Evolutionary conservation across 2,797 vertebrate genomes (phyloP).

Genomic region (Euthynnus affinis): DNA sequence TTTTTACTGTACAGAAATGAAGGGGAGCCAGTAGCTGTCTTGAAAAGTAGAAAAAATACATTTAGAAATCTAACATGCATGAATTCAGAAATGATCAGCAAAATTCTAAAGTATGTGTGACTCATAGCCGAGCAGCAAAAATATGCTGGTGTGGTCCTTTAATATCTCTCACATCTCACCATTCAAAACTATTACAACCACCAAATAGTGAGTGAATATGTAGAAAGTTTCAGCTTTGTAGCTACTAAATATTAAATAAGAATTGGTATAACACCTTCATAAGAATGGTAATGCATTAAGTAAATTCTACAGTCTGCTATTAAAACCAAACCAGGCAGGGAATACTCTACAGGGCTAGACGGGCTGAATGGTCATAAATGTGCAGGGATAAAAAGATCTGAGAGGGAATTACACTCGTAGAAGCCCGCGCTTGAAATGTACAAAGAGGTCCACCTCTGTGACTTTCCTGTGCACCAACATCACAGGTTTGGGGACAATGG

Average conservation of each 20-base stretch:
- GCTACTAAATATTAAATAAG: neutral
- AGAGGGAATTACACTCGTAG: conserved; percentile 48
- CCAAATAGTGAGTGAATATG: conserved; percentile 1
- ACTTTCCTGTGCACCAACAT: conserved; percentile 74
- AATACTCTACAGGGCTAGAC: conserved; percentile 2
- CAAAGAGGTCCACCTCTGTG: conserved; percentile 65
- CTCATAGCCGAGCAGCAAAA: conserved; percentile 13
- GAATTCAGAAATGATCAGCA: conserved; percentile 11
- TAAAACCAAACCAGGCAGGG: conserved; percentile 27
- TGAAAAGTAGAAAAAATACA: neutral
- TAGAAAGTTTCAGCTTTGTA: neutral
- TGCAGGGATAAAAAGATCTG: conserved; percentile 60
- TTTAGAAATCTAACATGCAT: neutral
- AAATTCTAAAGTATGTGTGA: neutral
- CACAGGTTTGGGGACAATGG: conserved; percentile 82
- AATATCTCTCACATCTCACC: conserved; percentile 7
- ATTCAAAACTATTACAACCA: conserved; percentile 12
- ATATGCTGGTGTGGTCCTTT: conserved; percentile 11
- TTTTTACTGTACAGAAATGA: neutral
- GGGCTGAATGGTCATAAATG: conserved; percentile 59
- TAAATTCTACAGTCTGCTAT: conserved; percentile 7
- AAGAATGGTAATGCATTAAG: neutral
- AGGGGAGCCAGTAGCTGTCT: neutral
- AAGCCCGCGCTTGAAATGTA: conserved; percentile 64
- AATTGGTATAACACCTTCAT: neutral